Conservation (phyloP, 2,888 invertebrate genomes). For the Tyria jacobaeae region DNA sequence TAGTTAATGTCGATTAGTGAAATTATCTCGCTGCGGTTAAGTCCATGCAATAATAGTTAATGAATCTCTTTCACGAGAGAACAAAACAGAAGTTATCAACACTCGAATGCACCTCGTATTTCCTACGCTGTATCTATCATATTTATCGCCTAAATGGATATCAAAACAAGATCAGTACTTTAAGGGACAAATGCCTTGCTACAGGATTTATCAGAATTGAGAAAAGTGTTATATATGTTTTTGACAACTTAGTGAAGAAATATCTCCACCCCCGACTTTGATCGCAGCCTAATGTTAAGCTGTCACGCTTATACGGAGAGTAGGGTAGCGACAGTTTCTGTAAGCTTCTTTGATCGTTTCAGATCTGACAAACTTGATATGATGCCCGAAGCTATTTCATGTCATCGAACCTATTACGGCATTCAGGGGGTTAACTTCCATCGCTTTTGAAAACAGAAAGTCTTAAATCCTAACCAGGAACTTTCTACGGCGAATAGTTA, state of each 20-base stretch:
- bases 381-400: neutral
- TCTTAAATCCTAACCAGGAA: too few relatives aligned
- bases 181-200: neutral
- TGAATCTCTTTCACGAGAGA: neutral
- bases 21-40: neutral
- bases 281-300: neutral
- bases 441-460: neutral
- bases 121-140: too few relatives aligned
- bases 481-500: too few relatives aligned
- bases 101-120: too few relatives aligned
- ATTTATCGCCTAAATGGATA: too few relatives aligned
- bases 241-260: neutral
- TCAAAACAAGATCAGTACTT: too few relatives aligned
- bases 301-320: neutral
- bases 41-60: neutral
- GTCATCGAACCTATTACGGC: too few relatives aligned
- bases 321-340: neutral
- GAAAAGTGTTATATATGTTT: neutral
- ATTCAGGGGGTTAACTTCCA: too few relatives aligned
- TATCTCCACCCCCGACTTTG: neutral
- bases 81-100: neutral
- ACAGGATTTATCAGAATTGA: neutral
- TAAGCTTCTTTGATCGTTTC: neutral
- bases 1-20: too few relatives aligned
- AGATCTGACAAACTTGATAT: neutral